These are phyloP conservation scores for Coturnix japonica DNA, from an alignment of 2,113 vertebrate genomes.

Conservation along the genomic window DNA sequence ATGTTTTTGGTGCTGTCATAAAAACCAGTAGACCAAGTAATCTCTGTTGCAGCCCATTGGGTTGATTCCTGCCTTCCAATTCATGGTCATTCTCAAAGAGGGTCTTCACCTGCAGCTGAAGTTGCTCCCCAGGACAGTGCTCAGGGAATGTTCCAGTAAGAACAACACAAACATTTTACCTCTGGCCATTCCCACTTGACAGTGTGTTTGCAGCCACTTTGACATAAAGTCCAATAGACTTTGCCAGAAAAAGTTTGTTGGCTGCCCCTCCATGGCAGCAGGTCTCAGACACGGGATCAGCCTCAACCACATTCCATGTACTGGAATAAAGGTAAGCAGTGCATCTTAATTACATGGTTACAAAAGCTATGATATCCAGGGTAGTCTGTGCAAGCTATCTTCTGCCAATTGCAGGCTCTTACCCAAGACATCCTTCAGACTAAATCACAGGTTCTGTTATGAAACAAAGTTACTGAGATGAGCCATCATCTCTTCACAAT, in stretches of 20 bases:
- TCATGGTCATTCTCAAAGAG: not conserved
- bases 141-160: not conserved
- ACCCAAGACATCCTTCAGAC: not conserved
- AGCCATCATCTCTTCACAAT: not conserved
- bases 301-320: rapidly evolving
- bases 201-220: not conserved
- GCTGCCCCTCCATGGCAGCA: not conserved
- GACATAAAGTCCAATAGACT: not conserved
- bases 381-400: not conserved
- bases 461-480: not conserved
- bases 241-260: not conserved
- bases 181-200: not conserved
- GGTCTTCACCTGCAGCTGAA: not conserved
- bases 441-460: too few relatives aligned
- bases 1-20: not conserved
- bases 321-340: not conserved
- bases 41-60: not conserved
- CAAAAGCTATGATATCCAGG: not conserved
- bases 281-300: not conserved
- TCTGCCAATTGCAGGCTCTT: not conserved
- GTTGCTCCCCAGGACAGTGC: not conserved
- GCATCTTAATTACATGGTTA: not conserved
- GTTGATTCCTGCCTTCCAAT: not conserved
- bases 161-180: not conserved
- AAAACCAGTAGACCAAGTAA: not conserved